Percentiles rank a stretch among this genome's conserved stretches.
phyloP scores from a whole-genome alignment of 2,888 invertebrate genomes.

The Mesorhabditis sp. region DNA sequence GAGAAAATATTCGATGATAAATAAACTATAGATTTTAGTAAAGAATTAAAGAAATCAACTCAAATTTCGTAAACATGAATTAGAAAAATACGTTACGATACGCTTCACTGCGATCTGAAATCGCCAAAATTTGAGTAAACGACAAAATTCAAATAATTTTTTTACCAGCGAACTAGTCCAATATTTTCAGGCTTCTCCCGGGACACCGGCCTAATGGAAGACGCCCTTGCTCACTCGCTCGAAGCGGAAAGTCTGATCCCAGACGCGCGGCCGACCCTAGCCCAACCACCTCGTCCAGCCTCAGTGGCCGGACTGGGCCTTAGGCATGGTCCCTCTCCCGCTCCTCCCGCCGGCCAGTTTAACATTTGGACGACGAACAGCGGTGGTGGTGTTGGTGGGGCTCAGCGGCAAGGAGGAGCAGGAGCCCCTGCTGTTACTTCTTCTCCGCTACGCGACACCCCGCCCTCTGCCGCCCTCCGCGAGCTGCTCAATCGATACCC shows the following conservation, averaged over 20 bases:
- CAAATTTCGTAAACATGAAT: too few species aligned
- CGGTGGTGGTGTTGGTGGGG: neutral
- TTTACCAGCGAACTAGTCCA: too few species aligned
- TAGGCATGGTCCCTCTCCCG: too few species aligned
- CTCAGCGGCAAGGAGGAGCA: too few species aligned
- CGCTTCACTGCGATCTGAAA: too few species aligned
- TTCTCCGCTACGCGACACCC: slow-evolving; percentile 31
- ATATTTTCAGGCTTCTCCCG: too few species aligned
- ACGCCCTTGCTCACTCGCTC: neutral
- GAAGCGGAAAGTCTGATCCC: neutral
- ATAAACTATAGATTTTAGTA: too few species aligned
- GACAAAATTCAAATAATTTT: too few species aligned
- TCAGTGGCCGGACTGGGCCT: neutral
- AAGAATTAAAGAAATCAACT: too few species aligned
- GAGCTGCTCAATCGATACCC: slow-evolving; percentile 39
- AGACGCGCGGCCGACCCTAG: neutral
- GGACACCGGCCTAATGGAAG: neutral
- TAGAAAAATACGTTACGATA: too few species aligned
- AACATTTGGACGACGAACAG: neutral
- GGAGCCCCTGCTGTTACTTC: neutral
- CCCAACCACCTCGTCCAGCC: neutral
- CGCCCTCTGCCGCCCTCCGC: slow-evolving; percentile 40
- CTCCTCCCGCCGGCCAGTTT: neutral
- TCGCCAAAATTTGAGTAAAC: too few species aligned
- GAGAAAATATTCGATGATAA: too few species aligned